These are phyloP conservation scores for Drosophila ercepeae DNA, from an alignment of 1,140 invertebrate species.

Conservation along the genomic window DNA sequence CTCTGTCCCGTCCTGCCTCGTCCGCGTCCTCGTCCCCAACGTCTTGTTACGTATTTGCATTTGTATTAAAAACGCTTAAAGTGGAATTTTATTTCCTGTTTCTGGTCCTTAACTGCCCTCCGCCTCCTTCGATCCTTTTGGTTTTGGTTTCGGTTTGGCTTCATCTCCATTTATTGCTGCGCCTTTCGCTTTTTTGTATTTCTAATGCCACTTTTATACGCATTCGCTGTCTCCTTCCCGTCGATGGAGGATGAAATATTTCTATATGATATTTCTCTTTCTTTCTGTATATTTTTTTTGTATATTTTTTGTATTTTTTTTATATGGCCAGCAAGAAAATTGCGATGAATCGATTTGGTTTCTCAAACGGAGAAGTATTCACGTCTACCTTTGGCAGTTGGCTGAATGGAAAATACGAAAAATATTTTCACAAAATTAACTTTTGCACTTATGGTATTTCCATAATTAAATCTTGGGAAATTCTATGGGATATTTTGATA, in stretches of 20 bases:
- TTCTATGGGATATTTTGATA: neutral
- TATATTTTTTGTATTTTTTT: too few relatives aligned
- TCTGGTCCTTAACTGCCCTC: constrained; percentile 42
- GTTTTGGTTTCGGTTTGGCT: constrained; percentile 17
- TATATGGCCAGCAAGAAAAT: constrained; percentile 47
- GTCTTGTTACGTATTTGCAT: constrained; percentile 61
- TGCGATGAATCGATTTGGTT: constrained; percentile 32
- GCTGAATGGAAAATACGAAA: neutral
- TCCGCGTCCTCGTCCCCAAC: neutral
- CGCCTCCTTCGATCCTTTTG: neutral
- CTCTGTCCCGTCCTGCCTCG: constrained; percentile 11
- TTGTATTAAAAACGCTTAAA: constrained; percentile 80
- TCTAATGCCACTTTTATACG: constrained; percentile 79
- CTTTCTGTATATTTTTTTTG: neutral
- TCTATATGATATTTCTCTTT: constrained; percentile 42
- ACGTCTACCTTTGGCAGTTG: neutral
- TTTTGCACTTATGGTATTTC: neutral
- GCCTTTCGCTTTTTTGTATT: constrained; percentile 55
- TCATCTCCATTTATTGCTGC: constrained; percentile 46
- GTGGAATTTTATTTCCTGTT: constrained; percentile 81
- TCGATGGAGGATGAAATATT: constrained; percentile 52
- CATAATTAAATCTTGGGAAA: neutral
- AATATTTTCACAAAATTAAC: constrained; percentile 3
- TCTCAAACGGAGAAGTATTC: neutral
- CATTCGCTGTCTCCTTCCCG: constrained; percentile 34